Evolutionary conservation across 2,113 vertebrate genomes (phyloP).

Genomic region (Corythornis cristatus): DNA sequence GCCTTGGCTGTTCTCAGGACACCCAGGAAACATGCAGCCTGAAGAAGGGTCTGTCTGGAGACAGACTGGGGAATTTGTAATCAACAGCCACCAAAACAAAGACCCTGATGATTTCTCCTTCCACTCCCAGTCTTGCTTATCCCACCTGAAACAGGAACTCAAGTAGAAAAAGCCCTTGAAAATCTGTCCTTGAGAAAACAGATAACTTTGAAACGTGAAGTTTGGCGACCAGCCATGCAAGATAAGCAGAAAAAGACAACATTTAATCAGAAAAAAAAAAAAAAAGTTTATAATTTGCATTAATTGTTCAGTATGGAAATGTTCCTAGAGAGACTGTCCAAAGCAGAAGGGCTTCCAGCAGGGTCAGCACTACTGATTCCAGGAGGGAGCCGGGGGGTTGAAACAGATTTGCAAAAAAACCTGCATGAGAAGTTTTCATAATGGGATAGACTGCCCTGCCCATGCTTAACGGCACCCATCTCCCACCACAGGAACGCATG

Average conservation of each 20-base stretch:
- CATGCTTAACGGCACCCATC: fast-evolving
- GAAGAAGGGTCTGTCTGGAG: neutral
- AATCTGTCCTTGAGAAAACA: neutral
- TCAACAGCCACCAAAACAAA: neutral
- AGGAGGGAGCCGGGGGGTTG: fast-evolving
- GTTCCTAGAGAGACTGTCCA: neutral
- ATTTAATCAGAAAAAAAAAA: neutral
- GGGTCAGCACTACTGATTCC: neutral
- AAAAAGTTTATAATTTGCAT: neutral
- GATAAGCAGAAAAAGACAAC: neutral
- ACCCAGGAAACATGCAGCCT: neutral
- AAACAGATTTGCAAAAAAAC: neutral
- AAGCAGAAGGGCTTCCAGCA: neutral
- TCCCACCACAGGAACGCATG: neutral
- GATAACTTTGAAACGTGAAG: neutral
- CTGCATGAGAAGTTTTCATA: neutral
- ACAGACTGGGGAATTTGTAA: neutral
- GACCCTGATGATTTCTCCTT: neutral
- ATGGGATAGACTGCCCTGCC: neutral
- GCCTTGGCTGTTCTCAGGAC: neutral
- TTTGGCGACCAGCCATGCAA: neutral
- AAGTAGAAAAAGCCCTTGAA: neutral
- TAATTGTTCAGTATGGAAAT: neutral
- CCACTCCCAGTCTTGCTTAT: neutral
- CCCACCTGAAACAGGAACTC: neutral